phyloP scores from a whole-genome alignment of 2,113 vertebrate species.

The Syrrhaptes paradoxus region DNA sequence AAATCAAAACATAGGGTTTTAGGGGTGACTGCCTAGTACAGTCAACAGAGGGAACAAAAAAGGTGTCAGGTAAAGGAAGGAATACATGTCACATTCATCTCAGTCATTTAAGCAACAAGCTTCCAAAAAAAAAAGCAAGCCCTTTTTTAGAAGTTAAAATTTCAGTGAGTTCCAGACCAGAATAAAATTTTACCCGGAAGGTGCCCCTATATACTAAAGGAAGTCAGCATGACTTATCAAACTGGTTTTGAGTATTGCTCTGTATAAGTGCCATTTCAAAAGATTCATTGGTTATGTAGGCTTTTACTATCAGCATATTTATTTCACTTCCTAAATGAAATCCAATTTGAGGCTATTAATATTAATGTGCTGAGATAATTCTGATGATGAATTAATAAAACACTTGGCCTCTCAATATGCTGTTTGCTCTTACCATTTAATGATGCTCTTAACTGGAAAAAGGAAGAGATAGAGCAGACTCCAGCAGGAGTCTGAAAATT shows the following conservation, averaged over 20 bases:
- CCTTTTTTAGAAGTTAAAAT: conserved; percentile 8
- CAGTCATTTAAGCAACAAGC: not conserved
- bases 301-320: conserved; percentile 82
- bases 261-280: conserved; percentile 33
- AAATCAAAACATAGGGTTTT: not conserved
- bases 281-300: conserved; percentile 52
- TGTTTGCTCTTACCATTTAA: conserved; percentile 88
- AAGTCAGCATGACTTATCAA: conserved; percentile 63
- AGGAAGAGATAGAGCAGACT: conserved; percentile 75
- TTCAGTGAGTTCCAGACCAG: not conserved
- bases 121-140: not conserved
- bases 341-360: conserved; percentile 89
- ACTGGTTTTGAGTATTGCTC: conserved; percentile 65
- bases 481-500: conserved; percentile 81
- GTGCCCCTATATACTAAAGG: not conserved
- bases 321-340: conserved; percentile 87
- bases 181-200: conserved; percentile 65
- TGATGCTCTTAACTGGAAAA: conserved; percentile 79
- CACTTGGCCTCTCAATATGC: conserved; percentile 79
- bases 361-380: conserved; percentile 89
- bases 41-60: not conserved
- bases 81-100: not conserved
- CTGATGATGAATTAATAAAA: conserved; percentile 93
- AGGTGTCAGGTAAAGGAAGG: not conserved
- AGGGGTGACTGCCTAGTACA: not conserved